Conservation (phyloP, 1,140 invertebrate species). For the Asbolus verrucosus region DNA sequence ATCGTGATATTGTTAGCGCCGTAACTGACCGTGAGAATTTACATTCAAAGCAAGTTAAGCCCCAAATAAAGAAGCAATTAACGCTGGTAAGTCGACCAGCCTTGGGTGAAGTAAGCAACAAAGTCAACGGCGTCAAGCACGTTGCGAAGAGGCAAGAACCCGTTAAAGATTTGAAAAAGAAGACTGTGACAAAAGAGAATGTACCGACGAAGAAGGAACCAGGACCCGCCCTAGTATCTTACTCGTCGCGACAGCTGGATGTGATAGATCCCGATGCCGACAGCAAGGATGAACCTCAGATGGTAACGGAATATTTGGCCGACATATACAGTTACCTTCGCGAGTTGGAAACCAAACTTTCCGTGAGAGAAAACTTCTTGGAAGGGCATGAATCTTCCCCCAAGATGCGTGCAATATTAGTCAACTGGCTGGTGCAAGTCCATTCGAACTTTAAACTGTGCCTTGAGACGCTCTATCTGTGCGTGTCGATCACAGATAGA, state of each 20-base stretch:
- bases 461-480: constrained; percentile 92
- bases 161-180: background rate
- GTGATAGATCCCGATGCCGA: constrained; percentile 72
- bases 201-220: background rate
- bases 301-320: constrained; percentile 85
- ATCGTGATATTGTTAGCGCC: constrained; percentile 3
- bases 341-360: constrained; percentile 75
- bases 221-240: constrained; percentile 9
- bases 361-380: constrained; percentile 74
- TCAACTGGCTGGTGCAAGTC: constrained; percentile 96
- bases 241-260: constrained; percentile 46
- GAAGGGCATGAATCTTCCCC: constrained; percentile 76
- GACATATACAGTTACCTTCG: constrained; percentile 88
- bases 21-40: constrained; percentile 51
- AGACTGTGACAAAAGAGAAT: background rate
- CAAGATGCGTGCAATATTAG: constrained; percentile 88
- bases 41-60: constrained; percentile 31
- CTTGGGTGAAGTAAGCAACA: constrained; percentile 56
- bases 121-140: constrained; percentile 12
- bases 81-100: constrained; percentile 47
- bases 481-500: constrained; percentile 89
- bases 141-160: background rate
- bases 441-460: constrained; percentile 88
- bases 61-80: constrained; percentile 9
- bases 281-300: constrained; percentile 79